phyloP scores from a whole-genome alignment of 2,113 vertebrate species.

The Argyrosomus japonicus region DNA sequence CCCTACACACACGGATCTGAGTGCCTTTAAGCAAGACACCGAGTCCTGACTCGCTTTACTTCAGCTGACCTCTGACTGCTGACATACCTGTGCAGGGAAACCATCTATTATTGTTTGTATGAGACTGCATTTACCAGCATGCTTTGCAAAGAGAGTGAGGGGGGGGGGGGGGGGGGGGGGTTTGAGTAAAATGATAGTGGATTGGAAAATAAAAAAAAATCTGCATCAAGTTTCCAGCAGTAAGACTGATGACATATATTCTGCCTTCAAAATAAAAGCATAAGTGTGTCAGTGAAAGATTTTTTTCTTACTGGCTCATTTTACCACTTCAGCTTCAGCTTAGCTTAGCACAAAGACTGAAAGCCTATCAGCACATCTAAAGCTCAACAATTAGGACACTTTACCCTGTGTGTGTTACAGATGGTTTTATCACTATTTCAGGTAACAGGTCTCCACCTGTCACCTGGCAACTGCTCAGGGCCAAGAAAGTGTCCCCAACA shows the following conservation, averaged over 20 bases:
- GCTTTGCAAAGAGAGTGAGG: constrained; percentile 24
- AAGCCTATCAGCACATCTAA: too few relatives aligned
- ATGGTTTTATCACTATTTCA: too few relatives aligned
- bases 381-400: too few relatives aligned
- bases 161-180: too few relatives aligned
- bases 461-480: too few relatives aligned
- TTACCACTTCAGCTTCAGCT: background rate
- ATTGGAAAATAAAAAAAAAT: constrained; percentile 35
- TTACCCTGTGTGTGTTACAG: too few relatives aligned
- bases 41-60: background rate
- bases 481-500: too few relatives aligned
- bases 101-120: background rate
- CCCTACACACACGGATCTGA: background rate
- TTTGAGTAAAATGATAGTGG: too few relatives aligned
- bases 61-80: background rate
- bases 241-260: accelerated
- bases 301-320: background rate
- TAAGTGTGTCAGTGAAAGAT: background rate
- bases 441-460: too few relatives aligned
- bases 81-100: background rate
- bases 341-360: background rate
- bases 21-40: background rate
- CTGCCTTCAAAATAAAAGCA: constrained; percentile 60
- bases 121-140: constrained; percentile 57
- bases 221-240: constrained; percentile 4